These are phyloP conservation scores for Adineta ricciae DNA, from an alignment of 2,888 invertebrate species.

Conservation along the genomic window DNA sequence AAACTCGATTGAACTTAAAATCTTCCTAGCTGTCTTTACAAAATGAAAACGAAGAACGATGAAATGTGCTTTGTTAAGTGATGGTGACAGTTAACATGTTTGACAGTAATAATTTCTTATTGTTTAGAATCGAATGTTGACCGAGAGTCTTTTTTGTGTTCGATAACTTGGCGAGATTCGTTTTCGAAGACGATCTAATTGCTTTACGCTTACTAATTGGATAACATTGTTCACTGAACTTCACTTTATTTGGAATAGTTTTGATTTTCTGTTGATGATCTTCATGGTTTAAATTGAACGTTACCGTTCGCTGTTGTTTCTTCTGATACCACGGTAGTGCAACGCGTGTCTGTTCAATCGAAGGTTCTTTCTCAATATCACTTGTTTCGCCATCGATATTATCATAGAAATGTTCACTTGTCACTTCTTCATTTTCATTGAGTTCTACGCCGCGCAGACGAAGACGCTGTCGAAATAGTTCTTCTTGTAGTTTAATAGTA, in stretches of 20 bases:
- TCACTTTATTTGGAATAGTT: neutral
- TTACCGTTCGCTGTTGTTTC: neutral
- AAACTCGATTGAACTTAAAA: no score
- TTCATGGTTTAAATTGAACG: neutral
- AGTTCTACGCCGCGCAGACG: neutral
- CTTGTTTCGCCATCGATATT: neutral
- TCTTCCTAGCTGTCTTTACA: no score
- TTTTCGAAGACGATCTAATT: neutral
- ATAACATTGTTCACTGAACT: neutral
- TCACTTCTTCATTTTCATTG: neutral
- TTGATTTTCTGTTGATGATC: neutral
- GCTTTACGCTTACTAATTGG: neutral
- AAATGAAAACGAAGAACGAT: neutral
- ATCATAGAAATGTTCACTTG: constrained; percentile 6
- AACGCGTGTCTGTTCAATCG: neutral
- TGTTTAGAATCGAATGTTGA: neutral
- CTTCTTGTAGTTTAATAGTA: constrained; percentile 6
- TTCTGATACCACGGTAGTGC: neutral
- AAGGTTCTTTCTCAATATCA: neutral
- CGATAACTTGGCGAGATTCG: neutral
- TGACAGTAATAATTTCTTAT: neutral
- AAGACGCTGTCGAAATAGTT: constrained; percentile 6
- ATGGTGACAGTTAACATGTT: neutral
- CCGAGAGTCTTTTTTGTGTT: neutral
- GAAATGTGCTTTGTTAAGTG: neutral